These are phyloP conservation scores for Crenuchus spilurus DNA, from an alignment of 2,797 vertebrate genomes.

Conservation along the genomic window DNA sequence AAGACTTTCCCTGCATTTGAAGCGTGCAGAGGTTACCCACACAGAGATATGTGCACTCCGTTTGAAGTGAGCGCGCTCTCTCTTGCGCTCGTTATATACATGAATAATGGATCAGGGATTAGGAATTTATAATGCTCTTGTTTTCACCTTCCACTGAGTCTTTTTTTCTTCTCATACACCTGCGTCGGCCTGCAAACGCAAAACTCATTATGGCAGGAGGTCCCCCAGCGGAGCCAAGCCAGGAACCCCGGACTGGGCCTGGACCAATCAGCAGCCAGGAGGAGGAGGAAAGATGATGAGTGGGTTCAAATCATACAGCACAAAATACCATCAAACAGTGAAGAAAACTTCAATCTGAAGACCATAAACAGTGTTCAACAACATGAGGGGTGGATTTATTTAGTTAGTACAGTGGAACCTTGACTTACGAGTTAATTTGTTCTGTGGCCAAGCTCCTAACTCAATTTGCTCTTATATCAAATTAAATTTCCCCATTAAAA, in stretches of 20 bases:
- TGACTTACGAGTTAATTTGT: no score
- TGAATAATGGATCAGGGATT: conserved; percentile 60
- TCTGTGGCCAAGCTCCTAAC: no score
- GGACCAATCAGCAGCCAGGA: neutral
- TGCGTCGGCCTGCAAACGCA: conserved; percentile 36
- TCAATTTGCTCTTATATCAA: no score
- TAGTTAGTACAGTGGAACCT: no score
- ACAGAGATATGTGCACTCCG: conserved; percentile 43
- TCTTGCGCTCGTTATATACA: conserved; percentile 50
- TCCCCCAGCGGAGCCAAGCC: neutral
- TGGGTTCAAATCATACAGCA: no score
- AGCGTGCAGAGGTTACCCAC: conserved; percentile 55
- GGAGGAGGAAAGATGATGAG: conserved; percentile 10
- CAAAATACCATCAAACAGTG: no score
- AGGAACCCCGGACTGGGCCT: neutral
- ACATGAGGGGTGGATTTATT: no score
- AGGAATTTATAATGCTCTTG: conserved; percentile 57
- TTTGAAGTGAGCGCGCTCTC: conserved; percentile 58
- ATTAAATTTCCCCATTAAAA: no score
- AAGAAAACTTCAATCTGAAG: no score
- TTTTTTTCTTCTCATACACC: conserved; percentile 31
- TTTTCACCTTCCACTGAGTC: conserved; percentile 54
- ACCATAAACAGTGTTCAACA: no score
- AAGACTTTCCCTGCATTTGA: conserved; percentile 55
- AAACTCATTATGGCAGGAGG: conserved; percentile 44